Conservation (phyloP, 1,140 invertebrate species). For the Trissolcus basalis region DNA sequence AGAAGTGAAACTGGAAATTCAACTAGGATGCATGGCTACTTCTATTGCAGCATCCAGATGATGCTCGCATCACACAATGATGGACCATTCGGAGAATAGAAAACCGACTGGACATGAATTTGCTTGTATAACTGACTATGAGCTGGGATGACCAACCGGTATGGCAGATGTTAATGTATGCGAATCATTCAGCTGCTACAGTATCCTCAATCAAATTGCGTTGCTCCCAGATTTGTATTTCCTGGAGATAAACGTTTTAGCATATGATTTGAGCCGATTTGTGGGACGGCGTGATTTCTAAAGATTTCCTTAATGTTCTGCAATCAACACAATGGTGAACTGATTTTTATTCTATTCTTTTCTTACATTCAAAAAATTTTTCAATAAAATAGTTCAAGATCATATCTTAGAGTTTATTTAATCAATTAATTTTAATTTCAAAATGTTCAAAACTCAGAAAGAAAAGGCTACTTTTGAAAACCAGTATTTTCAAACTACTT, state of each 20-base stretch:
- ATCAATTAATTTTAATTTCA: no score
- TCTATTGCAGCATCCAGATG: conserved; percentile 71
- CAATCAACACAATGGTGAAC: no score
- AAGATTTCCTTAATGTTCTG: neutral
- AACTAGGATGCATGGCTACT: conserved; percentile 45
- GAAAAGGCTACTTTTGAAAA: no score
- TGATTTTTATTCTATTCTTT: no score
- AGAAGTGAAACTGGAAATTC: conserved; percentile 68
- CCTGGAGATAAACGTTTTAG: conserved; percentile 47
- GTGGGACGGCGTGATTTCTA: neutral
- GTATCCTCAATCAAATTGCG: conserved; percentile 43
- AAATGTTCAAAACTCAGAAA: no score
- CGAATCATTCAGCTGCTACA: conserved; percentile 69
- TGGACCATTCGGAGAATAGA: conserved; percentile 68
- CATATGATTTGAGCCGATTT: conserved; percentile 17
- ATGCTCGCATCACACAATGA: conserved; percentile 63
- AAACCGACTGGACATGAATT: conserved; percentile 66
- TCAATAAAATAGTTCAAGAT: no score
- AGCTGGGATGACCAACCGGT: conserved; percentile 73
- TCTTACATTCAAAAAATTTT: no score
- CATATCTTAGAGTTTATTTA: no score
- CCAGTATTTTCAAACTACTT: no score
- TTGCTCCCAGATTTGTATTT: conserved; percentile 46
- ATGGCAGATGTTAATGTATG: conserved; percentile 69
- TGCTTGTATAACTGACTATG: conserved; percentile 67